Percentiles rank a stretch among this genome's conserved stretches.
These are phyloP conservation scores for Drosophila orosa DNA, from an alignment of 1,140 invertebrate genomes.

Conservation along the genomic window DNA sequence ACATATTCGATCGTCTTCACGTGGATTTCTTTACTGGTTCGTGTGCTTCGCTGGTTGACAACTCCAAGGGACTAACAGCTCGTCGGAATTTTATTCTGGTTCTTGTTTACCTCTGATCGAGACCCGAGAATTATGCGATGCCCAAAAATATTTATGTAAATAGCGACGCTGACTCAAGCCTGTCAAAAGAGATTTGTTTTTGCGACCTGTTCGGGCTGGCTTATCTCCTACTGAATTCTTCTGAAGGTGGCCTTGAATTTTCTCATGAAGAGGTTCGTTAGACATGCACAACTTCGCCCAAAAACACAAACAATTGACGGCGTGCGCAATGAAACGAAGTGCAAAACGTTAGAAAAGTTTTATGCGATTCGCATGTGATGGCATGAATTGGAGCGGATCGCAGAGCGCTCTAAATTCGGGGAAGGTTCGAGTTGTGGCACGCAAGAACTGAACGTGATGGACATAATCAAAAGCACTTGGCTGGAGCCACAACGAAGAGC, in stretches of 20 bases:
- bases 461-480: background rate
- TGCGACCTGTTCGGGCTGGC: background rate
- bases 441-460: conserved; percentile 26
- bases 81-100: conserved; percentile 20
- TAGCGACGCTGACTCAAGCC: background rate
- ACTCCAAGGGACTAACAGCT: background rate
- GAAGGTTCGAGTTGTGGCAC: background rate
- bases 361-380: conserved; percentile 60
- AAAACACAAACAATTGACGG: conserved; percentile 30
- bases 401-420: conserved; percentile 1
- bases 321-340: conserved; percentile 32
- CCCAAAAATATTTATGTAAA: conserved; percentile 25
- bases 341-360: conserved; percentile 44
- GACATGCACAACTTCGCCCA: background rate
- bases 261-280: conserved; percentile 1
- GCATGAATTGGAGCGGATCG: conserved; percentile 36
- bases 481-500: background rate
- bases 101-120: conserved; percentile 4
- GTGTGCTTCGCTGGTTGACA: conserved; percentile 11
- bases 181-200: background rate
- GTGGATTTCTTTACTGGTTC: conserved; percentile 35
- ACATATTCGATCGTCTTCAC: background rate
- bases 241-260: conserved; percentile 9
- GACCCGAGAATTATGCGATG: background rate
- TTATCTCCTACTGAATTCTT: background rate